Evolutionary conservation across 2,113 vertebrate genomes (phyloP).

Genomic region (Trogon surrucura): DNA sequence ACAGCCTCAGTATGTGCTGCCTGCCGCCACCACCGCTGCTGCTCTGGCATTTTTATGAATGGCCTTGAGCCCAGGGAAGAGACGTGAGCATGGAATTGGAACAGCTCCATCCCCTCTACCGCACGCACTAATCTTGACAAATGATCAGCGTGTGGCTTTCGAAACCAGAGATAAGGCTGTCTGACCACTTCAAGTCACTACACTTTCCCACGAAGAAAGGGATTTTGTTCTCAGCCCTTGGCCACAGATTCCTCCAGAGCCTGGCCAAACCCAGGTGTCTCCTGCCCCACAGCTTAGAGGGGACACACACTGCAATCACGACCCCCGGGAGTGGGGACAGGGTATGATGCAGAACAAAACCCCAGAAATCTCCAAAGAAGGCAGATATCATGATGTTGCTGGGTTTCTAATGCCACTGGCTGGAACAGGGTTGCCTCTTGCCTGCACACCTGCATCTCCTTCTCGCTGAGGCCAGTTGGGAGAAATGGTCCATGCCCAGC

Average conservation of each 20-base stretch:
- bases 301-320: not conserved
- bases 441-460: not conserved
- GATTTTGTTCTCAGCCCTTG: not conserved
- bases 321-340: not conserved
- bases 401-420: not conserved
- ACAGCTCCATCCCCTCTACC: conserved; percentile 62
- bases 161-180: conserved; percentile 60
- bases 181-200: conserved; percentile 27
- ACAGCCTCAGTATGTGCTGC: conserved; percentile 8
- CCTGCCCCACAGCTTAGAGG: not conserved
- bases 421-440: not conserved
- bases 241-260: not conserved
- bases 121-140: conserved; percentile 69
- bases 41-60: conserved; percentile 65
- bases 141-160: conserved; percentile 60
- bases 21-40: not conserved
- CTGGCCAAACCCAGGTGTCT: not conserved
- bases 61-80: conserved; percentile 48
- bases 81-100: conserved; percentile 59
- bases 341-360: not conserved
- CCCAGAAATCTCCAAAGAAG: accelerated
- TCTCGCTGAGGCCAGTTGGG: accelerated
- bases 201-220: conserved; percentile 59
- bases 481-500: not conserved
- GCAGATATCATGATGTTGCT: not conserved